Percentiles rank a stretch among this genome's conserved stretches.
Conservation (phyloP, 2,888 invertebrate species). For the Tetramorium bicarinatum region DNA sequence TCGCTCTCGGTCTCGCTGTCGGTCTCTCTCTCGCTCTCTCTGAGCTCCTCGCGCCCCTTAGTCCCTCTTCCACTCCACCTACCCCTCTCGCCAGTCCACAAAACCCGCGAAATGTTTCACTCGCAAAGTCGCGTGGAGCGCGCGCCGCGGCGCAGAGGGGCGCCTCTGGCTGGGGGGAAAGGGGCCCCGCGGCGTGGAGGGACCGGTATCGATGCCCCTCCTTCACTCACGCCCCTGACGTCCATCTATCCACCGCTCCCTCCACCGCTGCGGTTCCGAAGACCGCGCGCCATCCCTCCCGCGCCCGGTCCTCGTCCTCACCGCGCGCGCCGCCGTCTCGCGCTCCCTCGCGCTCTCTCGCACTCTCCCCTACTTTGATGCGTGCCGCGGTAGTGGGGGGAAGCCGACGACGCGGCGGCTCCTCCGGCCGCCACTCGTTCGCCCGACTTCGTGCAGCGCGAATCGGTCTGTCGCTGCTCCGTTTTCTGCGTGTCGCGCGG, state of each 20-base stretch:
- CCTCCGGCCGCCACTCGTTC: slow-evolving; percentile 82
- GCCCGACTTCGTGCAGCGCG: slow-evolving; percentile 84
- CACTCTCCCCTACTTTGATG: slow-evolving; percentile 53
- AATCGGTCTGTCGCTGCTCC: slow-evolving; percentile 76
- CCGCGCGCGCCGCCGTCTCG: slow-evolving; percentile 44
- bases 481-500: slow-evolving; percentile 64
- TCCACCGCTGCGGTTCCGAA: slow-evolving; percentile 62
- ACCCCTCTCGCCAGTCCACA: slow-evolving; percentile 76
- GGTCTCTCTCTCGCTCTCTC: slow-evolving; percentile 42
- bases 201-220: slow-evolving; percentile 75
- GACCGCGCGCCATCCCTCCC: slow-evolving; percentile 67
- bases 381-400: slow-evolving; percentile 77
- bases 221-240: slow-evolving; percentile 80
- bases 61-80: slow-evolving; percentile 30
- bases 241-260: slow-evolving; percentile 74
- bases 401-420: slow-evolving; percentile 75
- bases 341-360: slow-evolving; percentile 40
- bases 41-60: slow-evolving; percentile 56
- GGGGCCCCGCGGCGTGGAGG: slow-evolving; percentile 57
- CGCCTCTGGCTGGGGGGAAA: slow-evolving; percentile 62
- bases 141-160: slow-evolving; percentile 71
- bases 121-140: slow-evolving; percentile 78
- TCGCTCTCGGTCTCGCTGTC: slow-evolving; percentile 51
- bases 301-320: slow-evolving; percentile 40
- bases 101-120: slow-evolving; percentile 85